A percentile compares a stretch with the other conserved stretches of the same genome.
phyloP scores from a whole-genome alignment of 2,888 invertebrate species.

The Ecliptopera silaceata region DNA sequence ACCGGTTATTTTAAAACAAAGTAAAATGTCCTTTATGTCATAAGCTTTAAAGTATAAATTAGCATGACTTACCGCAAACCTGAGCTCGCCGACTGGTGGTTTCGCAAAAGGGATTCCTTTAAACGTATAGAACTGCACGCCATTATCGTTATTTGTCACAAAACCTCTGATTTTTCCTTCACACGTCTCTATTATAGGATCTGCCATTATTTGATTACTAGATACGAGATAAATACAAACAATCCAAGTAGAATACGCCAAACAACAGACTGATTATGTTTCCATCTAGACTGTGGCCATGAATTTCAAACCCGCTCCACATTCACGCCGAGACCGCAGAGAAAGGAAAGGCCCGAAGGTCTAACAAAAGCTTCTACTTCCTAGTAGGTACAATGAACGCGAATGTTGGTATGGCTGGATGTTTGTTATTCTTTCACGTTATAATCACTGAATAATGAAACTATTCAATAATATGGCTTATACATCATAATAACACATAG shows the following conservation, averaged over 20 bases:
- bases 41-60: background rate
- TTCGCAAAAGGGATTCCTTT: slow-evolving; percentile 80
- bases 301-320: background rate
- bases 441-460: no score
- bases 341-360: no score
- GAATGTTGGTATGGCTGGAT: no score
- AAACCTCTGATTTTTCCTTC: slow-evolving; percentile 78
- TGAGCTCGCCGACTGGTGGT: slow-evolving; percentile 69
- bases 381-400: no score
- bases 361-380: no score
- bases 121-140: slow-evolving; percentile 55
- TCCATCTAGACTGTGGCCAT: background rate
- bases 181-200: slow-evolving; percentile 55
- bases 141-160: slow-evolving; percentile 57
- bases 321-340: background rate
- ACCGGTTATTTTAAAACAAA: no score
- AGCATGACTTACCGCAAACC: slow-evolving; percentile 53
- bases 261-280: background rate
- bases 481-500: no score
- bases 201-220: slow-evolving; percentile 40
- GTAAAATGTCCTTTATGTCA: background rate
- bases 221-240: background rate
- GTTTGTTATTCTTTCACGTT: no score
- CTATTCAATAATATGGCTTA: no score
- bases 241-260: background rate